Percentiles rank a stretch among this genome's conserved stretches.
These are phyloP conservation scores for Chymomyza amoena DNA, from an alignment of 2,888 invertebrate species.

Conservation along the genomic window DNA sequence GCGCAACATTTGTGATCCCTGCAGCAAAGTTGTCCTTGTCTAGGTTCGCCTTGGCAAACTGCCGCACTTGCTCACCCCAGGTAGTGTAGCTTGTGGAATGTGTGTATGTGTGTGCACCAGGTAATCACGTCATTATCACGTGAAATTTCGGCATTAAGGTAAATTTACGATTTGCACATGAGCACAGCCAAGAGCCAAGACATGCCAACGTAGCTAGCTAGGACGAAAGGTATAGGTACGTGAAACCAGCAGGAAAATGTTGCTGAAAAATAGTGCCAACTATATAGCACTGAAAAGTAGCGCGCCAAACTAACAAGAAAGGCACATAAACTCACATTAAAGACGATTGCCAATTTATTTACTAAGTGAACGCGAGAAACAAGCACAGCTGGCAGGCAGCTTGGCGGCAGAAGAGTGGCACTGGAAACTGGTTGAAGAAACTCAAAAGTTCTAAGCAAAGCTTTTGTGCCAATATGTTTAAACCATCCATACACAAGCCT, in stretches of 20 bases:
- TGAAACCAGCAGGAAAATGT: not conserved
- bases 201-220: conserved; percentile 2
- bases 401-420: not conserved
- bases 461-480: not conserved
- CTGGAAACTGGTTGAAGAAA: conserved; percentile 40
- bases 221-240: not conserved
- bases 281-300: not conserved
- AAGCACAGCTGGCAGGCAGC: conserved; percentile 59
- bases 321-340: conserved; percentile 73
- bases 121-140: conserved; percentile 76
- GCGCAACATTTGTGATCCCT: conserved; percentile 34
- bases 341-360: conserved; percentile 74
- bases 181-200: conserved; percentile 39
- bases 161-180: conserved; percentile 71
- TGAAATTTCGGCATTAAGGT: conserved; percentile 72
- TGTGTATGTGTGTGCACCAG: conserved; percentile 41
- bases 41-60: conserved; percentile 18
- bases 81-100: not conserved
- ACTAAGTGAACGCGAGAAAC: conserved; percentile 59
- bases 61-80: conserved; percentile 2
- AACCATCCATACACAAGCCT: conserved; percentile 3
- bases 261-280: conserved; percentile 6
- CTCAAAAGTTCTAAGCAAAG: conserved; percentile 54
- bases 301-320: conserved; percentile 40
- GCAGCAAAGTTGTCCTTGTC: not conserved